Base-by-base conservation (phyloP, 1,140 invertebrate genomes). In the Rhyacophila brunnea region DNA sequence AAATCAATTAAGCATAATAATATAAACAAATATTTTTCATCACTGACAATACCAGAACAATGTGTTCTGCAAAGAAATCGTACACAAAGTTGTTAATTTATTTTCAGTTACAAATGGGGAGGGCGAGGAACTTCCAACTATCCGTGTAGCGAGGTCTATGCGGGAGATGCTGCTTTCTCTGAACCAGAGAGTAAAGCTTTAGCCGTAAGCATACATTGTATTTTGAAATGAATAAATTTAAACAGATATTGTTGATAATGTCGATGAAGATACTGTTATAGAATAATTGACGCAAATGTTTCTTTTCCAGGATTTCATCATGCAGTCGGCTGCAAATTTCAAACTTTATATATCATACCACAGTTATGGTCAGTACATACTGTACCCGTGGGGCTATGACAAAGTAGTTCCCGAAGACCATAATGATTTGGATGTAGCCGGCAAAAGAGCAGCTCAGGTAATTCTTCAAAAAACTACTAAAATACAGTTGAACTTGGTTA, bases 81-180 rank as follows among this genome's bases (percentile, higher is more conserved):
- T 17, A 4, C 17, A 20, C 3, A 19, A 18, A 18, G 5, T 45
- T 10, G 7, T 1, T 34, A 6, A 28, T 48, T 48, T 28, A 32
- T 51, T 71, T 70, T 11, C 52, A 84, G 82, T 55, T 87, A 89
- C 66, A 85, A 88, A 53, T 94, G 91, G 91, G 88, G 87, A 23
- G 82, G 83, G 19, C 82, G 84, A 65, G 92, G 93, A 1, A 84
- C 91, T 10, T 93, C 90, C n/a, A 84, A 80, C n/a, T 88, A 93
- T 74, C 90, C 91, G 0, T 98, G 96, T 71, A 86, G 87, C 17
- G 91, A 96, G 61, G 93, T 88, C 1, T 99, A 90, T 72, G 85
- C 89, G n/a, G 96, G 96, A n/a, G 80, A 83, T 0, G 73, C 78
- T 5, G 83, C 94, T 0, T 97, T 97, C 73, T 96, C 93, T 0